phyloP scores from a whole-genome alignment of 2,113 vertebrate genomes.

The Apodemus sylvaticus region DNA sequence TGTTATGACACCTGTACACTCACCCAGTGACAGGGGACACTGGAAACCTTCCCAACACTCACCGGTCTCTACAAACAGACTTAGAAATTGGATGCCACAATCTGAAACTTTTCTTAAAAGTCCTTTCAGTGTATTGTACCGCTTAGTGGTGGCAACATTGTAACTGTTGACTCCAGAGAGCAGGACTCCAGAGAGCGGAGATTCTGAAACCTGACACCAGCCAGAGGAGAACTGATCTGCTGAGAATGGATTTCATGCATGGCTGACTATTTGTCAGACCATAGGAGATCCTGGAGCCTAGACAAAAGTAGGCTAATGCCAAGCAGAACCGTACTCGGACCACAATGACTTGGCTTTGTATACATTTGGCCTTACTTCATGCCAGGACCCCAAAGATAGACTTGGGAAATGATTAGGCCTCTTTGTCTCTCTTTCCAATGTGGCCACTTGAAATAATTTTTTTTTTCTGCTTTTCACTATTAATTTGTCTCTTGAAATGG shows the following conservation, averaged over 20 bases:
- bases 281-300: neutral
- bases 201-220: neutral
- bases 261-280: neutral
- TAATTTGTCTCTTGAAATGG: neutral
- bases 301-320: neutral
- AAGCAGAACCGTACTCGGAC: neutral
- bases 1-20: neutral
- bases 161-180: neutral
- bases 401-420: neutral
- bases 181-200: neutral
- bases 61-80: neutral
- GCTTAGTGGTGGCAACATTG: neutral
- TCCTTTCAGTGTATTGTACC: fast-evolving
- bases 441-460: neutral
- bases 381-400: neutral
- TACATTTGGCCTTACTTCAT: neutral
- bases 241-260: neutral
- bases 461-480: neutral
- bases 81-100: neutral
- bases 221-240: neutral
- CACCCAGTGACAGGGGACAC: neutral
- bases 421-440: neutral
- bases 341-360: neutral
- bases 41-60: neutral
- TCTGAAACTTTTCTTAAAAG: neutral